phyloP scores from a whole-genome alignment of 2,888 invertebrate genomes.

The Dilophus febrilis region DNA sequence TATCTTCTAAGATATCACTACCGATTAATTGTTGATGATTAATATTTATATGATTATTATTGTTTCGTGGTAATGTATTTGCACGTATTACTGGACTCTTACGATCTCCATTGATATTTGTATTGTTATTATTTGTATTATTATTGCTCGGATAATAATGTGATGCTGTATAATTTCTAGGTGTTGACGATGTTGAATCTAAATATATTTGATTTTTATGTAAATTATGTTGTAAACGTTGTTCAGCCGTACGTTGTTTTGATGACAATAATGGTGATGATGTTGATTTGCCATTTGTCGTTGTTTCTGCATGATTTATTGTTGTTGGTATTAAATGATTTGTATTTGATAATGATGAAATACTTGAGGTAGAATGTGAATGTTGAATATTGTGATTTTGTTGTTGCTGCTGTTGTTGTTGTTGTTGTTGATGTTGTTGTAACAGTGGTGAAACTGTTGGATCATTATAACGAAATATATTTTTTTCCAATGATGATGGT shows the following conservation, averaged over 20 bases:
- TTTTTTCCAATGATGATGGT: conserved; percentile 28
- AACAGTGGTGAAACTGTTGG: conserved; percentile 28
- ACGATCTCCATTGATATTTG: conserved; percentile 14
- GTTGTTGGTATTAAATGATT: conserved; percentile 16
- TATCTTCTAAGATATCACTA: conserved; percentile 37
- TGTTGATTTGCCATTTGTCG: background rate
- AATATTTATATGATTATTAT: conserved; percentile 20
- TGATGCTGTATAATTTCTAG: conserved; percentile 14
- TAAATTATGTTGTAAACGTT: no score
- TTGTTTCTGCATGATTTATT: conserved; percentile 14
- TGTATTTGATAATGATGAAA: conserved; percentile 16
- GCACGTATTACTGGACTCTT: conserved; percentile 33
- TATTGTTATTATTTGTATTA: conserved; percentile 19
- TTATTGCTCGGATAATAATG: conserved; percentile 13
- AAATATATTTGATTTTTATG: conserved; percentile 15
- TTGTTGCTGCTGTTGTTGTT: conserved; percentile 26
- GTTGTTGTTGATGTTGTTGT: conserved; percentile 17
- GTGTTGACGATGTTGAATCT: conserved; percentile 18
- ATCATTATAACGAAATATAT: conserved; percentile 31
- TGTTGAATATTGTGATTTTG: conserved; percentile 24
- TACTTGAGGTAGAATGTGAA: conserved; percentile 29
- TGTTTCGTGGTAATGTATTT: conserved; percentile 56
- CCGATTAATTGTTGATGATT: conserved; percentile 15
- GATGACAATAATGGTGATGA: conserved; percentile 11
- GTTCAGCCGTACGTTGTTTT: background rate